These are phyloP conservation scores for Drosophila saltans DNA, from an alignment of 1,140 invertebrate genomes.

Conservation along the genomic window DNA sequence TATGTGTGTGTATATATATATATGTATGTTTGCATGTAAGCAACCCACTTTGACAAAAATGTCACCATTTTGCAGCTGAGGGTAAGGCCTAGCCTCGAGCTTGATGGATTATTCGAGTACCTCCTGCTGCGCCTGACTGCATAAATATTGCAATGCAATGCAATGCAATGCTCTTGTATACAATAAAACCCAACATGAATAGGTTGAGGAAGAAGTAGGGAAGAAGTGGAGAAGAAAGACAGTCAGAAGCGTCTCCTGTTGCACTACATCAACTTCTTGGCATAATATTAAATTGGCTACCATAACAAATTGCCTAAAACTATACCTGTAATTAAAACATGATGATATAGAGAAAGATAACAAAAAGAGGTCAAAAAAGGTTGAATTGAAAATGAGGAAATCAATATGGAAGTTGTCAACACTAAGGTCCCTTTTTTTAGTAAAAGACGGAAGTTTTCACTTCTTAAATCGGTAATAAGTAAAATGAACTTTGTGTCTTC, in stretches of 20 bases:
- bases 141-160: conserved; percentile 56
- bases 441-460: no score
- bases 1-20: no score
- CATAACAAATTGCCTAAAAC: not conserved
- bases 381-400: no score
- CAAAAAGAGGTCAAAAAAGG: no score
- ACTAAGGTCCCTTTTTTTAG: no score
- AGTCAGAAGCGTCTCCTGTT: not conserved
- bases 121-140: conserved; percentile 34
- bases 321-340: not conserved
- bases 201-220: not conserved
- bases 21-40: conserved; percentile 4
- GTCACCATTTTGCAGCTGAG: conserved; percentile 43
- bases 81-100: conserved; percentile 20
- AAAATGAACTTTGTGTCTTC: no score
- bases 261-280: not conserved
- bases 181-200: conserved; percentile 1
- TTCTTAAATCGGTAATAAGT: no score
- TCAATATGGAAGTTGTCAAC: no score
- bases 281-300: conserved; percentile 7
- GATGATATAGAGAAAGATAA: no score
- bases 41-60: conserved; percentile 56
- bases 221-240: not conserved
- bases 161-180: conserved; percentile 31
- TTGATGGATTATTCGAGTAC: conserved; percentile 56